A percentile compares a stretch with the other conserved stretches of the same genome.
These are phyloP conservation scores for Petrophora chlorosata DNA, from an alignment of 2,888 invertebrate genomes.

Conservation along the genomic window DNA sequence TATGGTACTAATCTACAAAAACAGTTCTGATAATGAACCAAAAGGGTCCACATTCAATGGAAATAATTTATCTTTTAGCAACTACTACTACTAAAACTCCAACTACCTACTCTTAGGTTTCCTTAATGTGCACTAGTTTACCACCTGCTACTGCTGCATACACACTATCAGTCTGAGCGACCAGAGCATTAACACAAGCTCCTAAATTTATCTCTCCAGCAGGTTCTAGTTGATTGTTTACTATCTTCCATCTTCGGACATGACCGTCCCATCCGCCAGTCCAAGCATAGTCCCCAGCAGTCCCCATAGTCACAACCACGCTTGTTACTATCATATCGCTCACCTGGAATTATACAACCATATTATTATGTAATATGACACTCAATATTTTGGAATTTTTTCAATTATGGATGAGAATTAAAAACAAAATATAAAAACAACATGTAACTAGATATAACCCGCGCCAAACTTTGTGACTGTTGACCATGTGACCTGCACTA, in stretches of 20 bases:
- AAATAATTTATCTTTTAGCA: too few relatives aligned
- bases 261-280: conserved; percentile 84
- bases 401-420: too few relatives aligned
- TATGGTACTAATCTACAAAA: too few relatives aligned
- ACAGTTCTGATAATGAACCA: too few relatives aligned
- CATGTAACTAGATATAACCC: too few relatives aligned
- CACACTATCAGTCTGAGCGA: conserved; percentile 44
- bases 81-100: too few relatives aligned
- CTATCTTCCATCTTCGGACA: conserved; percentile 70
- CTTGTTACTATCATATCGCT: conserved; percentile 80
- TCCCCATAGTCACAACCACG: conserved; percentile 68
- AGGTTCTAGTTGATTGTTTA: conserved; percentile 55
- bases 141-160: conserved; percentile 63
- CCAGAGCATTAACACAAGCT: conserved; percentile 67
- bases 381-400: too few relatives aligned
- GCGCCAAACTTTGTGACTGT: too few relatives aligned
- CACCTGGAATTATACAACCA: conserved; percentile 48
- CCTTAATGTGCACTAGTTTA: conserved; percentile 51
- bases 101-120: conserved; percentile 9
- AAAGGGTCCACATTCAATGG: too few relatives aligned
- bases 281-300: conserved; percentile 73
- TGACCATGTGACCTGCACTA: too few relatives aligned
- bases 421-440: too few relatives aligned
- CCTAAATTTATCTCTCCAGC: conserved; percentile 67
- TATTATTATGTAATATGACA: too few relatives aligned